These are phyloP conservation scores for Hemitrygon akajei DNA, from an alignment of 2,797 vertebrate genomes.

Conservation along the genomic window DNA sequence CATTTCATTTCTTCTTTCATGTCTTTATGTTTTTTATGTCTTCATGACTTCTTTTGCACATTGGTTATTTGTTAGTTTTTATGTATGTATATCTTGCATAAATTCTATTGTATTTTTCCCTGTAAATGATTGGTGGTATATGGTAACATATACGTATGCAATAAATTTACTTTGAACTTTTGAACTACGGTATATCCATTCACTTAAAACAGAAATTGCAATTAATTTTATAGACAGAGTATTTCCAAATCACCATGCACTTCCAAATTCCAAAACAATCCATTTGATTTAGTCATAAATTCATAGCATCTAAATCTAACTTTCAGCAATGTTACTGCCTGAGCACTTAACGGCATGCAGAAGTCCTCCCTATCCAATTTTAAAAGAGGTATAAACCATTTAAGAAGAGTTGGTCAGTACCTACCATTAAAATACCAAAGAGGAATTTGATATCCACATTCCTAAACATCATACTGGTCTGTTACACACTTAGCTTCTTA, in stretches of 20 bases:
- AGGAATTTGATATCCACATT: not conserved
- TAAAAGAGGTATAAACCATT: not conserved
- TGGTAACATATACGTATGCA: too few relatives aligned
- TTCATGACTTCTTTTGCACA: too few relatives aligned
- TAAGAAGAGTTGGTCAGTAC: not conserved
- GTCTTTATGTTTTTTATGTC: too few relatives aligned
- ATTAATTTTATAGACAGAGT: not conserved
- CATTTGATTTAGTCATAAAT: not conserved
- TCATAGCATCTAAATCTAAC: not conserved
- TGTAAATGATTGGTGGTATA: too few relatives aligned
- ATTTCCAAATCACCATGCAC: not conserved
- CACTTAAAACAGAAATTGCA: not conserved
- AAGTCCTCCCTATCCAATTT: not conserved
- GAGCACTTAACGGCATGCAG: not conserved
- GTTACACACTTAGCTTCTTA: not conserved
- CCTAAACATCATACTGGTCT: not conserved
- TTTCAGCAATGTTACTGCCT: not conserved
- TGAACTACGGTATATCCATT: not conserved
- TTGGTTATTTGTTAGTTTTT: too few relatives aligned
- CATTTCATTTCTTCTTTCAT: too few relatives aligned
- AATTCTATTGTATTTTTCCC: too few relatives aligned
- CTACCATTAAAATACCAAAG: not conserved
- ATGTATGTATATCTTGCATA: too few relatives aligned
- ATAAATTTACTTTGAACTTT: too few relatives aligned
- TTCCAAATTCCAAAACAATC: not conserved